Evolutionary conservation across 2,888 invertebrate species (phyloP).

Genomic region (Amphimallon solstitiale): DNA sequence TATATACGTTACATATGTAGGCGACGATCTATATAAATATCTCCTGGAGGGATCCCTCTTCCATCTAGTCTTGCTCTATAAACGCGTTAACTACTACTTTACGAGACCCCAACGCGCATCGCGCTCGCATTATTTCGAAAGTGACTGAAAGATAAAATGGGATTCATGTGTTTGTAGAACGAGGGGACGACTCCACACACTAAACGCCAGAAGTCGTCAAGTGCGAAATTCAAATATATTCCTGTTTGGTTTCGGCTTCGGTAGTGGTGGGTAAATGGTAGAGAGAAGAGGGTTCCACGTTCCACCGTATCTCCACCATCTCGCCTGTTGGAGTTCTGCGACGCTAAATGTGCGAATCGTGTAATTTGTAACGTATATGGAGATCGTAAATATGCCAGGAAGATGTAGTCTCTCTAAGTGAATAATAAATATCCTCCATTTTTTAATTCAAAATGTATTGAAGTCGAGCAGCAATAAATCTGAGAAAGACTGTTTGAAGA

Average conservation of each 20-base stretch:
- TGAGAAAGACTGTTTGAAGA: too few relatives aligned
- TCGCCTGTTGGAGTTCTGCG: constrained; percentile 7
- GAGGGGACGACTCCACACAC: constrained; percentile 17
- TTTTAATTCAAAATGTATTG: too few relatives aligned
- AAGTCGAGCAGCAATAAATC: too few relatives aligned
- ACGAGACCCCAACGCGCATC: constrained; percentile 28
- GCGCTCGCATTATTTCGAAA: constrained; percentile 39
- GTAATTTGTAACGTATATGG: constrained; percentile 25
- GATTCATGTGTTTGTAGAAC: constrained; percentile 37
- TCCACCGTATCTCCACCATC: neutral
- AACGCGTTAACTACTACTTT: constrained; percentile 31
- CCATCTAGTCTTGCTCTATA: constrained; percentile 19
- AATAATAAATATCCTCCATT: neutral
- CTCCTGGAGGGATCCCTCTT: constrained; percentile 10
- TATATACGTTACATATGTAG: constrained; percentile 4
- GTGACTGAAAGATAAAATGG: constrained; percentile 44
- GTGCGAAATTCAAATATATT: constrained; percentile 40
- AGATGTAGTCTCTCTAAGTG: constrained; percentile 14
- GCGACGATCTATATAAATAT: constrained; percentile 26
- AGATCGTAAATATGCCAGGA: constrained; percentile 15
- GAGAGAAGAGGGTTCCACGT: too few relatives aligned
- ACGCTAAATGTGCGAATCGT: constrained; percentile 24
- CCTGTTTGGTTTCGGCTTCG: constrained; percentile 13
- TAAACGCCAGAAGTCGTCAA: constrained; percentile 36
- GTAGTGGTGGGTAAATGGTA: neutral